phyloP scores from a whole-genome alignment of 2,888 invertebrate genomes.

The Apamea crenata region DNA sequence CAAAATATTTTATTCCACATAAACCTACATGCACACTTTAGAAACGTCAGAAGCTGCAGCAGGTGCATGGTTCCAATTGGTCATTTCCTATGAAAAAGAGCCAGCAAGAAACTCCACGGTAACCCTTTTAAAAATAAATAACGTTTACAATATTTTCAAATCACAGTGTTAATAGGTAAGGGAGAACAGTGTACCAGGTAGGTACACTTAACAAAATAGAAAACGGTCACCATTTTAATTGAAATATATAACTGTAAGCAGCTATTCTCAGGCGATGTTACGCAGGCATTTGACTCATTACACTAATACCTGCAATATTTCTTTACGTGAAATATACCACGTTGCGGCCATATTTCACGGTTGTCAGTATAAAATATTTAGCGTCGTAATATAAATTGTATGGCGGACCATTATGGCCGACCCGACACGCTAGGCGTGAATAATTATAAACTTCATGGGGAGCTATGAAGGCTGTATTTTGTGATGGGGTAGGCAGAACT shows the following conservation, averaged over 20 bases:
- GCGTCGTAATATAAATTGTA: slow-evolving; percentile 52
- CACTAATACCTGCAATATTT: slow-evolving; percentile 29
- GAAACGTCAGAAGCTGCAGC: neutral
- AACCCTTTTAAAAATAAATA: neutral
- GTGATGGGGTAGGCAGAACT: slow-evolving; percentile 29
- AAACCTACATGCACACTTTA: neutral
- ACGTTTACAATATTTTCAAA: neutral
- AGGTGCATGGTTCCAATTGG: neutral
- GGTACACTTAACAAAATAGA: neutral
- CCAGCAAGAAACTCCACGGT: neutral
- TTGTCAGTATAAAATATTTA: slow-evolving; percentile 59
- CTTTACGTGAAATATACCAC: slow-evolving; percentile 23
- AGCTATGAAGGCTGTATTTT: slow-evolving; percentile 12
- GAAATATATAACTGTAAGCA: neutral
- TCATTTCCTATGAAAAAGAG: neutral
- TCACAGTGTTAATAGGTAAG: neutral
- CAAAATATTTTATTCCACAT: neutral
- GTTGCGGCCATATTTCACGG: slow-evolving; percentile 39
- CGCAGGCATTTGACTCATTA: slow-evolving; percentile 8
- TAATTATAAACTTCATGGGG: slow-evolving; percentile 45
- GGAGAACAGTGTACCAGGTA: too few relatives aligned
- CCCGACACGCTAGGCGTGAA: slow-evolving; percentile 58
- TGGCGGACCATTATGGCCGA: slow-evolving; percentile 38
- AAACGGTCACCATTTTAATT: neutral
- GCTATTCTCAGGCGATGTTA: neutral